These are phyloP conservation scores for Cosmopolites sordidus DNA, from an alignment of 2,888 invertebrate species.

Conservation along the genomic window DNA sequence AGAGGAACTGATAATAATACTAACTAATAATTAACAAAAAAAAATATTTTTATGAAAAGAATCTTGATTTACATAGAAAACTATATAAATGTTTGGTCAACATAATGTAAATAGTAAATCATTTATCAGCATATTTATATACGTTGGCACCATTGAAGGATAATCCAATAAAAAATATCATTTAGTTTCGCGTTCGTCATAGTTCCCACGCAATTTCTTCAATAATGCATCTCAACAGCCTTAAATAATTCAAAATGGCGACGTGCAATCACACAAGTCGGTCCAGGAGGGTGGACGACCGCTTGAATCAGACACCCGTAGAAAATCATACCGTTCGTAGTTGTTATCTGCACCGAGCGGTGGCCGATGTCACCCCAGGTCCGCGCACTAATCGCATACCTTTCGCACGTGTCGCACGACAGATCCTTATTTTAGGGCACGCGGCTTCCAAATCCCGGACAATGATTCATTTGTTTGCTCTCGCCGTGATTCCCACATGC, in stretches of 20 bases:
- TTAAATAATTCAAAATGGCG: slow-evolving; percentile 26
- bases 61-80: too few species aligned
- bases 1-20: too few species aligned
- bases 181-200: not conserved
- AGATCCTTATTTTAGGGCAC: slow-evolving; percentile 28
- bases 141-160: not conserved
- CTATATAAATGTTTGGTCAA: too few species aligned
- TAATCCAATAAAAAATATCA: not conserved
- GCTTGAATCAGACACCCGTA: slow-evolving; percentile 23
- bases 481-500: slow-evolving; percentile 43
- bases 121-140: too few species aligned
- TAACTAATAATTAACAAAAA: too few species aligned
- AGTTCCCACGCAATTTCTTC: slow-evolving; percentile 12
- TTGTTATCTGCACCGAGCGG: slow-evolving; percentile 27
- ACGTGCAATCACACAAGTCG: slow-evolving; percentile 18
- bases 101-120: too few species aligned
- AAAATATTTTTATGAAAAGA: too few species aligned
- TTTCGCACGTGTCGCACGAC: slow-evolving; percentile 27
- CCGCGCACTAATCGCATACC: slow-evolving; percentile 25
- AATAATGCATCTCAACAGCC: not conserved
- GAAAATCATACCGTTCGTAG: slow-evolving; percentile 27
- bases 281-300: slow-evolving; percentile 20
- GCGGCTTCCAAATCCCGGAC: slow-evolving; percentile 25
- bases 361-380: slow-evolving; percentile 26
- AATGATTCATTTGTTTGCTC: slow-evolving; percentile 29